phyloP scores from a whole-genome alignment of 2,797 vertebrate genomes.

The Lithobates sylvaticus region DNA sequence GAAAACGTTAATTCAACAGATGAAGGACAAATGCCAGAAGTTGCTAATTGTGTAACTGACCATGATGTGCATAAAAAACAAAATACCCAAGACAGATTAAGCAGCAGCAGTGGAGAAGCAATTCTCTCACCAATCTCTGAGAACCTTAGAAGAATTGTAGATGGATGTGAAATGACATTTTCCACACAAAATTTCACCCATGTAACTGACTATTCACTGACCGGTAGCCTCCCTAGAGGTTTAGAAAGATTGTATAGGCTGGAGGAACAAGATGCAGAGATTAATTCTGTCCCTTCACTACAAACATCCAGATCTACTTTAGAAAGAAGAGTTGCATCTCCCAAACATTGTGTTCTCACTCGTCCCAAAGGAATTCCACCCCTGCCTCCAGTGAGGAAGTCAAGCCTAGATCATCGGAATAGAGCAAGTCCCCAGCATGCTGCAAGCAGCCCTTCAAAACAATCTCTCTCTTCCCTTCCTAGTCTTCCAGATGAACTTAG shows the following conservation, averaged over 20 bases:
- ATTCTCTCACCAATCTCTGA: conserved; percentile 74
- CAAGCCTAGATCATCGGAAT: conserved; percentile 84
- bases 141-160: conserved; percentile 76
- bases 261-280: conserved; percentile 70
- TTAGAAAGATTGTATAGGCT: conserved; percentile 75
- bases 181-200: conserved; percentile 75
- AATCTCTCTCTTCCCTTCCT: conserved; percentile 73
- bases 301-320: conserved; percentile 78
- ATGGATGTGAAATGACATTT: conserved; percentile 87
- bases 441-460: conserved; percentile 72
- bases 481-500: conserved; percentile 79
- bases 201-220: conserved; percentile 75
- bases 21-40: conserved; percentile 54
- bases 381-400: conserved; percentile 81
- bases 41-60: conserved; percentile 52
- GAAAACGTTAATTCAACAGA: conserved; percentile 62
- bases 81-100: conserved; percentile 69
- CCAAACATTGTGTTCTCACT: conserved; percentile 83
- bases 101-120: conserved; percentile 74
- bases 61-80: conserved; percentile 72
- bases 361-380: conserved; percentile 87
- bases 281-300: conserved; percentile 63
- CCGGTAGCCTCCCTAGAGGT: conserved; percentile 79
- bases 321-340: conserved; percentile 81
- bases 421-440: conserved; percentile 78